phyloP scores from a whole-genome alignment of 2,888 invertebrate species.

The Escarpia spicata region DNA sequence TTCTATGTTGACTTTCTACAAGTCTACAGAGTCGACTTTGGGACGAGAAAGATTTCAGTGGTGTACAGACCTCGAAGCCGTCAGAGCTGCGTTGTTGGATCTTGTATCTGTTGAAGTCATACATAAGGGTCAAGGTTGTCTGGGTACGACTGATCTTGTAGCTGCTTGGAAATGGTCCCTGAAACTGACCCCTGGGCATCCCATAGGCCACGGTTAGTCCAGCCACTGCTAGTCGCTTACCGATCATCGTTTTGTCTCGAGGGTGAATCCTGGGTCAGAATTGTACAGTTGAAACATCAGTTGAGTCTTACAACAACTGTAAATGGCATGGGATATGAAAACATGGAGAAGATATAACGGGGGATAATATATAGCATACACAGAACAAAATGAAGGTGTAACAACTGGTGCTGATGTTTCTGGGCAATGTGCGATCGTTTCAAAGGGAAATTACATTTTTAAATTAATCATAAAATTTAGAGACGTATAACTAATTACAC shows the following conservation, averaged over 20 bases:
- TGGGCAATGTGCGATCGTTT: too few species aligned
- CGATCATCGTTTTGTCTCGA: constrained; percentile 19
- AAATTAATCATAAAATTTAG: too few species aligned
- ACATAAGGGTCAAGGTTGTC: background rate
- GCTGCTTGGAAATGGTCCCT: constrained; percentile 24
- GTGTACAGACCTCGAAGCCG: constrained; percentile 14
- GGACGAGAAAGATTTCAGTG: background rate
- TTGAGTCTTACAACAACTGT: background rate
- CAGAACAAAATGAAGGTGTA: background rate
- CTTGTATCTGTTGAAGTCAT: constrained; percentile 2
- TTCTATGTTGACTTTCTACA: too few species aligned
- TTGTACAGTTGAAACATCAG: background rate
- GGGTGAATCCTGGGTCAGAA: constrained; percentile 35
- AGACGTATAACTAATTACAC: too few species aligned
- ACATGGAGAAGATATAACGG: background rate
- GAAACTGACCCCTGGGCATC: background rate
- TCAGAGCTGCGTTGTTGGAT: background rate
- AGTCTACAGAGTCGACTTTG: too few species aligned
- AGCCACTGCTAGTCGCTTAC: constrained; percentile 6
- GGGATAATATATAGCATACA: background rate
- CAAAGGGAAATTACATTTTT: too few species aligned
- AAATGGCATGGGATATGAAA: background rate
- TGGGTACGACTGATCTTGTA: background rate
- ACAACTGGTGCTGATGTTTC: background rate
- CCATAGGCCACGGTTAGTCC: constrained; percentile 2